Conservation (phyloP, 2,888 invertebrate genomes). For the Parnassius mnemosyne region DNA sequence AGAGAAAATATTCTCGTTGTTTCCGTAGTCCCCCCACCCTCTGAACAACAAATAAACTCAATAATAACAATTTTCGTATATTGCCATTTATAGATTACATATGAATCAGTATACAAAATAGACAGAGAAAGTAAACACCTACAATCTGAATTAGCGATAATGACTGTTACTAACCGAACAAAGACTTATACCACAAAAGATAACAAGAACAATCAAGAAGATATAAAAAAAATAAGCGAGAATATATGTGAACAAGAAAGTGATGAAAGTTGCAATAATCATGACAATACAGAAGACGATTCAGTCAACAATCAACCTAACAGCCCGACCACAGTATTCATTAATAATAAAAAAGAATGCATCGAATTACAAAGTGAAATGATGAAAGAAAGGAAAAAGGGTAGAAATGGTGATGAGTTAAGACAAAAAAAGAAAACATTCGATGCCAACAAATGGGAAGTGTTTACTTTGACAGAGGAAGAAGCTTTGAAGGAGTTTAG, state of each 20-base stretch:
- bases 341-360: slow-evolving; percentile 36
- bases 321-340: slow-evolving; percentile 37
- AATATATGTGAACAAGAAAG: not conserved
- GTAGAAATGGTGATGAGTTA: slow-evolving; percentile 24
- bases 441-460: slow-evolving; percentile 57
- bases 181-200: slow-evolving; percentile 37
- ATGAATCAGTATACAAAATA: slow-evolving; percentile 53
- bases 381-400: slow-evolving; percentile 31
- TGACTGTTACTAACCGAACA: slow-evolving; percentile 35
- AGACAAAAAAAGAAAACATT: slow-evolving; percentile 40
- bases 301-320: slow-evolving; percentile 22
- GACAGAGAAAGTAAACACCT: slow-evolving; percentile 43
- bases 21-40: too few relatives aligned
- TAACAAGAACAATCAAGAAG: slow-evolving; percentile 6
- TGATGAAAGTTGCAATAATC: slow-evolving; percentile 11
- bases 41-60: too few relatives aligned
- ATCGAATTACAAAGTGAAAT: slow-evolving; percentile 33
- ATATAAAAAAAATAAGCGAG: slow-evolving; percentile 7
- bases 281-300: slow-evolving; percentile 19
- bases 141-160: slow-evolving; percentile 41
- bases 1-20: too few relatives aligned
- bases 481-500: slow-evolving; percentile 59
- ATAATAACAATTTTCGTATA: not conserved
- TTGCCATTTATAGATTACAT: slow-evolving; percentile 39
- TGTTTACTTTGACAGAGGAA: slow-evolving; percentile 52